Conservation (phyloP, 2,888 invertebrate species). For the Coenonympha glycerion region DNA sequence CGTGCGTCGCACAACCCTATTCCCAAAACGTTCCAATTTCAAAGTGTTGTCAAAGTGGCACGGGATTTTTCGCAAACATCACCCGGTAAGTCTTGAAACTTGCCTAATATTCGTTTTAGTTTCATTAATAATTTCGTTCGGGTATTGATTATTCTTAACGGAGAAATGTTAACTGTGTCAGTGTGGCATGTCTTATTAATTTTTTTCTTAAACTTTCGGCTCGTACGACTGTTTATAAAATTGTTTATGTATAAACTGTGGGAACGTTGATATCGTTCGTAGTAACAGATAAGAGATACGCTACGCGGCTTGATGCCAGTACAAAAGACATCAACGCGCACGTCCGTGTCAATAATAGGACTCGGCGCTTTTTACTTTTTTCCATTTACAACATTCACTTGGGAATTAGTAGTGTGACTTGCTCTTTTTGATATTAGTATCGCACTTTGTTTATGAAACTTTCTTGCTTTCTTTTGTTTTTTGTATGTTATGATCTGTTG, state of each 20-base stretch:
- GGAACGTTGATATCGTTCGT: conserved; percentile 28
- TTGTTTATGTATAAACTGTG: conserved; percentile 24
- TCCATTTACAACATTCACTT: conserved; percentile 33
- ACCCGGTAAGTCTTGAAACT: conserved; percentile 27
- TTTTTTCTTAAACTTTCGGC: conserved; percentile 22
- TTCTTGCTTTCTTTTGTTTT: conserved; percentile 16
- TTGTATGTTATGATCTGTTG: not conserved
- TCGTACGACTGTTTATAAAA: conserved; percentile 27
- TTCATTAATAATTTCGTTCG: conserved; percentile 1
- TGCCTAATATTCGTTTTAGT: not conserved
- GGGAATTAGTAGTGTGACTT: conserved; percentile 39
- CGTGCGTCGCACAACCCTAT: conserved; percentile 70
- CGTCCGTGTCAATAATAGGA: conserved; percentile 37
- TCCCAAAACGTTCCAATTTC: conserved; percentile 54
- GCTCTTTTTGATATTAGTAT: conserved; percentile 30
- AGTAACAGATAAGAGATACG: conserved; percentile 42
- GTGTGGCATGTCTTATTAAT: conserved; percentile 27
- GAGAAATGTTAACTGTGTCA: conserved; percentile 26
- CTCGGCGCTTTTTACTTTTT: conserved; percentile 34
- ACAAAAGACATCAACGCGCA: conserved; percentile 69
- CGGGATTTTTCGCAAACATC: conserved; percentile 50
- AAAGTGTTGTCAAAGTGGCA: conserved; percentile 42
- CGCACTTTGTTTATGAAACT: conserved; percentile 24
- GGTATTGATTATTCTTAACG: conserved; percentile 16
- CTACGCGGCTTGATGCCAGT: conserved; percentile 30